Evolutionary conservation across 2,888 invertebrate genomes (phyloP).

Genomic region (Lasius platythorax): DNA sequence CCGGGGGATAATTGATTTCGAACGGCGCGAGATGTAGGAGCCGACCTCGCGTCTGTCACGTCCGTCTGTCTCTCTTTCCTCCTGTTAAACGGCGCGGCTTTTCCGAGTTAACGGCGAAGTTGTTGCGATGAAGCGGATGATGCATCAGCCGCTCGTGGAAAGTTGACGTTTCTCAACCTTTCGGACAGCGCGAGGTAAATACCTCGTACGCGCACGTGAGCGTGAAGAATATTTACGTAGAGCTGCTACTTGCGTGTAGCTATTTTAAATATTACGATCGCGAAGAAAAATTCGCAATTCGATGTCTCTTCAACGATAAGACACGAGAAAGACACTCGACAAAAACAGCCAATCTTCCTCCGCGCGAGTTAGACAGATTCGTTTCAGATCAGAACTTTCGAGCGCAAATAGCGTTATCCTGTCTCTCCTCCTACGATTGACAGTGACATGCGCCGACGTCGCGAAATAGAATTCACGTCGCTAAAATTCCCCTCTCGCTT

Average conservation of each 20-base stretch:
- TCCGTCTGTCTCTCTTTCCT: slow-evolving; percentile 27
- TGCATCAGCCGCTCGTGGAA: slow-evolving; percentile 7
- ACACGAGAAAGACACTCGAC: not conserved
- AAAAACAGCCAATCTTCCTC: not conserved
- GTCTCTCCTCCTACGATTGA: not conserved
- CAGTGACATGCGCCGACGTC: slow-evolving; percentile 50
- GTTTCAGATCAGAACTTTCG: not conserved
- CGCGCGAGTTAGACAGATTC: not conserved
- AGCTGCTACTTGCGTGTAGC: not conserved
- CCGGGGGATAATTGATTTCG: slow-evolving; percentile 70
- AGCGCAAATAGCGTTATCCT: slow-evolving; percentile 10
- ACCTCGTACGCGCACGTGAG: not conserved
- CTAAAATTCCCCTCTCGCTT: slow-evolving; percentile 43
- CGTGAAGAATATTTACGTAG: not conserved
- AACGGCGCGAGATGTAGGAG: slow-evolving; percentile 42
- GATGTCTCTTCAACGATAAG: not conserved
- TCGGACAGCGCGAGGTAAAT: slow-evolving; percentile 19
- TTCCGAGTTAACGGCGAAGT: slow-evolving; percentile 54
- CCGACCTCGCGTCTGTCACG: slow-evolving; percentile 60
- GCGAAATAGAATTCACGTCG: slow-evolving; percentile 60
- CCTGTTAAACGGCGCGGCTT: slow-evolving; percentile 58
- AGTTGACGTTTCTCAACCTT: slow-evolving; percentile 9
- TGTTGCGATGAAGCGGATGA: not conserved
- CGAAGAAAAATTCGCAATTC: not conserved
- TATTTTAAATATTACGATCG: not conserved